Conservation (phyloP, 2,113 vertebrate species). For the Nycticryphes semicollaris region DNA sequence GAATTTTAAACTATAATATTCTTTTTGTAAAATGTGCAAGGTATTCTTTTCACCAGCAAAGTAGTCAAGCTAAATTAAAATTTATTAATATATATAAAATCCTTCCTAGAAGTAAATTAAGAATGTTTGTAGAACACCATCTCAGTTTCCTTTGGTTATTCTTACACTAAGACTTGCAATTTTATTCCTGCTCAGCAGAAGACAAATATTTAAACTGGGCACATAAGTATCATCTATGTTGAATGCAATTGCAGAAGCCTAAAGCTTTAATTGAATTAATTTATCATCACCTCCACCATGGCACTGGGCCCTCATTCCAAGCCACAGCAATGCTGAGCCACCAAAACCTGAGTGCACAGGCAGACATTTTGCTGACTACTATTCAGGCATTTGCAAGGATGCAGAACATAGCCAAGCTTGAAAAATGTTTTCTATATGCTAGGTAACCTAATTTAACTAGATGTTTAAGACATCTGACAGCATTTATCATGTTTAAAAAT, state of each 20-base stretch:
- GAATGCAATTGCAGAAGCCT: not conserved
- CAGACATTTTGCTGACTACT: accelerated
- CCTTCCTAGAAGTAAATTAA: not conserved
- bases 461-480: not conserved
- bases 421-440: not conserved
- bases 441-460: not conserved
- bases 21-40: not conserved
- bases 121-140: not conserved
- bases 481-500: not conserved
- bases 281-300: not conserved
- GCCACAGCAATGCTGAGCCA: not conserved
- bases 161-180: not conserved
- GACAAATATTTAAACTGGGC: not conserved
- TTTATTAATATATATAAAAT: not conserved
- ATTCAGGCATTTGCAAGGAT: not conserved
- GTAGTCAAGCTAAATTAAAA: not conserved
- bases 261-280: not conserved
- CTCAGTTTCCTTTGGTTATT: not conserved
- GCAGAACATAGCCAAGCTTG: not conserved
- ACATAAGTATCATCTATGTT: not conserved
- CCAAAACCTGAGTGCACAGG: not conserved
- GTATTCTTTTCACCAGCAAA: not conserved
- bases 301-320: not conserved
- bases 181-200: not conserved
- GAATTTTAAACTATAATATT: accelerated